Conservation (phyloP, 2,113 vertebrate species). For the Mirounga angustirostris region DNA sequence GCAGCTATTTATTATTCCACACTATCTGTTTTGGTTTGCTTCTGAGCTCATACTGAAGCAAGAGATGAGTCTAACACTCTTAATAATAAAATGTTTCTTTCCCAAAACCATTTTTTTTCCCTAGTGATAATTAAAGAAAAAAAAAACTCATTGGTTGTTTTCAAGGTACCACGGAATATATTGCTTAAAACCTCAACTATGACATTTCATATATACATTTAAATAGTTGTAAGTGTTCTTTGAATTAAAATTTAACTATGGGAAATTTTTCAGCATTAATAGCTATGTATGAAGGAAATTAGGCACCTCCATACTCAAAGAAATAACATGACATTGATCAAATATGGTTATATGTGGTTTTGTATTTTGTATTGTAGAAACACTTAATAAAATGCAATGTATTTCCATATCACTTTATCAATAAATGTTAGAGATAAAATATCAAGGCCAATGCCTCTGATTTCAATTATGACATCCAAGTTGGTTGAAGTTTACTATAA, state of each 20-base stretch:
- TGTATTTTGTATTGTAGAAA: background rate
- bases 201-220: background rate
- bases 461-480: background rate
- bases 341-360: background rate
- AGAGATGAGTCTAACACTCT: background rate
- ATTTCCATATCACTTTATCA: background rate
- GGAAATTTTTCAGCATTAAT: background rate
- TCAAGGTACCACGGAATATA: background rate
- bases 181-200: background rate
- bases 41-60: background rate
- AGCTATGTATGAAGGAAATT: background rate
- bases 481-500: background rate
- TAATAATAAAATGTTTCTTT: background rate
- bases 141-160: background rate
- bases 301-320: background rate
- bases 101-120: background rate
- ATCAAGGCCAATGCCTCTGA: background rate
- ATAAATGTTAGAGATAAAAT: background rate
- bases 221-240: background rate
- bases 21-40: background rate
- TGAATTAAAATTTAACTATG: conserved; percentile 1
- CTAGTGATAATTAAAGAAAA: background rate
- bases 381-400: background rate
- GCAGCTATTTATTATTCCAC: background rate
- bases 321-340: background rate